phyloP scores from a whole-genome alignment of 2,113 vertebrate species.

The Poecilia latipinna region DNA sequence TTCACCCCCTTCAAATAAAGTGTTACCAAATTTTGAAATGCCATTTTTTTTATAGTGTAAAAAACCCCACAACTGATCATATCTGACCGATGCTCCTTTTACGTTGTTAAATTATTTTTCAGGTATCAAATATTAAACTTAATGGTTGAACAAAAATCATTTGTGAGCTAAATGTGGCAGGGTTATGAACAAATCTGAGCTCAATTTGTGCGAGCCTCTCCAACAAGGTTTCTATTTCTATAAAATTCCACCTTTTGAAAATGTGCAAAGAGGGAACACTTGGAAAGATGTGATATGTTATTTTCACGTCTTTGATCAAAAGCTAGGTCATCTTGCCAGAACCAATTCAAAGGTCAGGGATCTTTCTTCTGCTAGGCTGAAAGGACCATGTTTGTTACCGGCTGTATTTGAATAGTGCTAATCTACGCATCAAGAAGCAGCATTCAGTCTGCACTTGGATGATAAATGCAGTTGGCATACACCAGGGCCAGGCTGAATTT shows the following conservation, averaged over 20 bases:
- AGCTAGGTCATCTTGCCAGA: conserved; percentile 6
- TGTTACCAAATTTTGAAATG: too few species aligned
- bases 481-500: conserved; percentile 65
- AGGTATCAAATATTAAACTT: not conserved
- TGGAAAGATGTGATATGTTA: not conserved
- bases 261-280: not conserved
- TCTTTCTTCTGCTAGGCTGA: conserved; percentile 13
- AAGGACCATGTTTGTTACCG: conserved; percentile 32
- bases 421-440: conserved; percentile 63
- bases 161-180: not conserved
- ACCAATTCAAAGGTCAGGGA: conserved; percentile 24
- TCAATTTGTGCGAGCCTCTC: not conserved
- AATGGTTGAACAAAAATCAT: not conserved
- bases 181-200: not conserved
- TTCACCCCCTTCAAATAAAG: too few species aligned
- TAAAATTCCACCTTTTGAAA: not conserved
- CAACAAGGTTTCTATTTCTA: not conserved
- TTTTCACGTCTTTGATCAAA: not conserved
- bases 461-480: conserved; percentile 68
- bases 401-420: conserved; percentile 50
- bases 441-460: conserved; percentile 51
- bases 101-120: not conserved
- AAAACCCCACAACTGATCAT: too few species aligned
- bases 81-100: too few species aligned
- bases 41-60: too few species aligned